Base-by-base conservation (phyloP, 2,797 vertebrate species). In the Petrocephalus schoutedeni region DNA sequence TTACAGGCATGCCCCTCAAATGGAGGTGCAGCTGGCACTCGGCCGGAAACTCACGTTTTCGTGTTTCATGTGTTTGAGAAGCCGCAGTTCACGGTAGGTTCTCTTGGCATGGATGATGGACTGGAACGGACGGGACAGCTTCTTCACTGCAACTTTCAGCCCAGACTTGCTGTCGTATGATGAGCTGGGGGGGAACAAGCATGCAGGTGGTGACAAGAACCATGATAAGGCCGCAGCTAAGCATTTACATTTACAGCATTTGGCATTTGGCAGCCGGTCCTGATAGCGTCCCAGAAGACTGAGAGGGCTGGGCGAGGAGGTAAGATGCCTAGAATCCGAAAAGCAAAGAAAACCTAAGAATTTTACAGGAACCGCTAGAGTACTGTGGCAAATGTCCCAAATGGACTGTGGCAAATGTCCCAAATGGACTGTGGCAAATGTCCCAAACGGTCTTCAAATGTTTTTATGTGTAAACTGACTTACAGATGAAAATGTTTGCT, bases 51-150 rank as follows among this genome's bases (percentile, higher is more conserved):
- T 97, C 90, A 99, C 98, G 49, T 99, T 99, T 95, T 99, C 98
- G 2, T 99, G 98, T 87, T 98, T 99, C 98, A 99, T 99, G 92
- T 99, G 98, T 91, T 99, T 99, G 6, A 99, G 97, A 28, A 99
- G 94, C 84, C 98, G 96, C 71, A 99, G 94, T 92, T 99, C 98
- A 92, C 98, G 94, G 93, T 99, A 99, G 1, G 98, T 99, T 90
- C 98, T 97, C 90, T 99, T 99, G 91, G 98, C 98, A 0, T 99
- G 98, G 92, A 98, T 99, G 92, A 98, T 97, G 91, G 98, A 99
- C 95, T 99, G 98, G 94, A 99, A 99, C 0, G 98, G 98, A 45
- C 98, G 95, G 3, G 98, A 99, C 2, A 99, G 96, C 92, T 99
- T 99, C 95, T 99, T 99, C 87, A 99, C 98, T 0, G 98, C 98